Percentiles rank a stretch among this genome's conserved stretches.
phyloP scores from a whole-genome alignment of 2,888 invertebrate genomes.

The Epirrhoe tristata region DNA sequence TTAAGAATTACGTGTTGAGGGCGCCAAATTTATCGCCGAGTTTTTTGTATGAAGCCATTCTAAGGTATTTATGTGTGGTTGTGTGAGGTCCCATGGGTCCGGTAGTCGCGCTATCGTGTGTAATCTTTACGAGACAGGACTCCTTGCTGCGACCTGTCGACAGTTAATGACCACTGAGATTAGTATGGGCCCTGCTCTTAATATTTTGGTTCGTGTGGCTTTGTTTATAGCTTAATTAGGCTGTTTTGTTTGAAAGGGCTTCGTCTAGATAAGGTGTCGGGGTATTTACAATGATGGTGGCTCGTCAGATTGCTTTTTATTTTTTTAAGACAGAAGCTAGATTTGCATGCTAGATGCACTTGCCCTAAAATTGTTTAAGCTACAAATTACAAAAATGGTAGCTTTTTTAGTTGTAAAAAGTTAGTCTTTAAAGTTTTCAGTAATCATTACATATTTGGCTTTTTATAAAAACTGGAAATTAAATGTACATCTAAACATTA shows the following conservation, averaged over 20 bases:
- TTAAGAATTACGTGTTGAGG: conserved; percentile 82
- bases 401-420: neutral
- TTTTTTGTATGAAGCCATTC: conserved; percentile 83
- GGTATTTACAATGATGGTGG: conserved; percentile 80
- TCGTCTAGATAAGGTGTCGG: conserved; percentile 81
- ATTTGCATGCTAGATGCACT: too few relatives aligned
- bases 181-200: conserved; percentile 67
- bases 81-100: conserved; percentile 80
- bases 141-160: conserved; percentile 80
- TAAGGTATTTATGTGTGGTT: conserved; percentile 79
- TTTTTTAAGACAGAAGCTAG: neutral
- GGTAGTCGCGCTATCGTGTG: conserved; percentile 82
- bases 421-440: neutral
- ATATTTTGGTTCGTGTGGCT: conserved; percentile 80
- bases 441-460: too few relatives aligned
- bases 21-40: conserved; percentile 85
- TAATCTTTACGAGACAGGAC: conserved; percentile 83
- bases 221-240: conserved; percentile 85
- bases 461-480: too few relatives aligned
- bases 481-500: neutral
- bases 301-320: conserved; percentile 22
- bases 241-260: conserved; percentile 81
- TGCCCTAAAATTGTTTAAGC: too few relatives aligned
- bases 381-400: too few relatives aligned
- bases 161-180: conserved; percentile 81